These are phyloP conservation scores for Resseliella maxima DNA, from an alignment of 2,888 invertebrate species.

Conservation along the genomic window DNA sequence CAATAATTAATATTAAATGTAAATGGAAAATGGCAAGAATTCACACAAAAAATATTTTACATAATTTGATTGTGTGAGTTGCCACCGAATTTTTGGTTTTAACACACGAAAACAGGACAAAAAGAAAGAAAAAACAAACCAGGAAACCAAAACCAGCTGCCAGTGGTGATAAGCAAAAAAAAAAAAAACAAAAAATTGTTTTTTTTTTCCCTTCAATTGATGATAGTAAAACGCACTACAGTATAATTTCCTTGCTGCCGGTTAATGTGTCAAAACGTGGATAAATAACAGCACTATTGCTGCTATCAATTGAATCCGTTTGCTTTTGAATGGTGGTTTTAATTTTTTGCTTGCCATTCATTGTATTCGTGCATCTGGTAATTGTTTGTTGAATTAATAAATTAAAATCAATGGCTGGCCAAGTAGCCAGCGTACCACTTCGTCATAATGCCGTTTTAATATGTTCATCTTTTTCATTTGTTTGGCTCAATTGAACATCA, in stretches of 20 bases:
- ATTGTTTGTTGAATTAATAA: conserved; percentile 67
- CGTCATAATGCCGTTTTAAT: conserved; percentile 65
- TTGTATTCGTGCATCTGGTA: conserved; percentile 58
- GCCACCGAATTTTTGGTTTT: too few relatives aligned
- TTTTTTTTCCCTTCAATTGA: background rate
- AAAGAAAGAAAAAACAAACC: too few relatives aligned
- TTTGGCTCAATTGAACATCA: background rate
- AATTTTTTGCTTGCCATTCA: conserved; percentile 47
- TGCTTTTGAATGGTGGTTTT: conserved; percentile 5
- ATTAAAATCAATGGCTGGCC: conserved; percentile 68
- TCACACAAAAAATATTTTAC: too few relatives aligned
- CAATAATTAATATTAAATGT: too few relatives aligned
- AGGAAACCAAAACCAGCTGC: too few relatives aligned
- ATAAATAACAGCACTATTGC: background rate
- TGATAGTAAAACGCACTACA: conserved; percentile 50
- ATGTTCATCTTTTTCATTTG: conserved; percentile 36
- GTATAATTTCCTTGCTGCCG: conserved; percentile 59
- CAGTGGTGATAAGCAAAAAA: too few relatives aligned
- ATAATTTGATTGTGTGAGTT: too few relatives aligned
- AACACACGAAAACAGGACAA: too few relatives aligned
- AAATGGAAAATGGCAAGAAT: too few relatives aligned
- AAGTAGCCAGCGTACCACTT: conserved; percentile 68
- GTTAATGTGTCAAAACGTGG: background rate
- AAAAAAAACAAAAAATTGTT: background rate
- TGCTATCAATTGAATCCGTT: conserved; percentile 1